Percentiles rank a stretch among this genome's conserved stretches.
Conservation (phyloP, 2,113 vertebrate genomes). For the Lanius collurio region DNA sequence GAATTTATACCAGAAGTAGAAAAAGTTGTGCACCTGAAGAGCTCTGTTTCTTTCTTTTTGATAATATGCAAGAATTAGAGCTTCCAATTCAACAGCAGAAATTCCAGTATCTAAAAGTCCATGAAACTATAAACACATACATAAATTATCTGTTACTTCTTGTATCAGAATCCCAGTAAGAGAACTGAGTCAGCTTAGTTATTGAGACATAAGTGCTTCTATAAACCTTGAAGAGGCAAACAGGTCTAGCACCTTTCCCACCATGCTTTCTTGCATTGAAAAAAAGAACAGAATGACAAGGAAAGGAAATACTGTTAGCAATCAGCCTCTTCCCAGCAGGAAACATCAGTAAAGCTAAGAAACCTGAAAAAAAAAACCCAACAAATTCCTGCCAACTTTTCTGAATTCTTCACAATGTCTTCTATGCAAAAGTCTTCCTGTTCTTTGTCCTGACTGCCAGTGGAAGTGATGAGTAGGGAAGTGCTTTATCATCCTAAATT, state of each 20-base stretch:
- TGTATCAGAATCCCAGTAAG: background rate
- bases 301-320: background rate
- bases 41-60: background rate
- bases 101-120: background rate
- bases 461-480: background rate
- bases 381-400: background rate
- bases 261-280: background rate
- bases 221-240: background rate
- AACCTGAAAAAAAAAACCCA: accelerated
- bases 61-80: background rate
- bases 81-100: background rate
- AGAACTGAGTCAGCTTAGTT: background rate
- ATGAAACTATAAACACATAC: background rate
- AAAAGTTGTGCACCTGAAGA: background rate
- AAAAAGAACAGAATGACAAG: background rate
- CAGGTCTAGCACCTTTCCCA: background rate
- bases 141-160: background rate
- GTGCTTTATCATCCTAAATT: background rate
- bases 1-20: background rate
- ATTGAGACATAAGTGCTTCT: background rate
- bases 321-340: background rate
- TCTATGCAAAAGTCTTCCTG: background rate
- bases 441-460: background rate
- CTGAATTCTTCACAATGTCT: background rate
- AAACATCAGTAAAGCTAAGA: background rate